Base-by-base conservation (phyloP, 2,113 vertebrate species). In the Cacatua alba region DNA sequence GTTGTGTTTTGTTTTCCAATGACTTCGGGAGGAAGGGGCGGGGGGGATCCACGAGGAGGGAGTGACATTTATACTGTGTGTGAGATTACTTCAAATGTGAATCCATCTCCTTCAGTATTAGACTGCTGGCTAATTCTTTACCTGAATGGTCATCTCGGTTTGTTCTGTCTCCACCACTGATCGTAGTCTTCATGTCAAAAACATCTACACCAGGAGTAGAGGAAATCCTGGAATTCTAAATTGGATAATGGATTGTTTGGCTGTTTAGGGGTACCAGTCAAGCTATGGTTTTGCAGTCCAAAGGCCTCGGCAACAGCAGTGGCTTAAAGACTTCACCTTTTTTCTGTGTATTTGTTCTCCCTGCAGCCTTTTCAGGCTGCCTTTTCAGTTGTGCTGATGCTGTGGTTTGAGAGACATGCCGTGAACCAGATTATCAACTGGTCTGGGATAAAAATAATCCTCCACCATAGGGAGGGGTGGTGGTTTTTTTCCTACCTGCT, bases 41-140 rank as follows among this genome's bases (percentile, higher is more conserved):
- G 35, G 35, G 35, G 24, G 17, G 28, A 19, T 18, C 16, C 69
- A 8, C 31, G 57, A 59, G 64, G 52, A 79, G 35, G 44, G 28
- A 70, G 25, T 78, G 82, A 82, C 81, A 65, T 93, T 92, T 92
- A 53, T 68, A 79, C 55, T 35, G 13, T 4, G 48, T 88, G 55
- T 76, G 72, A 82, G 70, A 65, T 0, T 2, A 72, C 53, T 91
- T 96, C 76, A 71, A 53, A 81, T 86, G 49, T 84, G 76, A 93
- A 95, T 90, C 26, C 15, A 2, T 76, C 57, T 88, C 82, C 48
- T 13, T 69, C 49, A 60, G 55, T 4, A 1, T 86, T 87, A 76
- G 57, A 20, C 41, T 82, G 67, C 43, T 95, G 80, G 26, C 23
- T 90, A 49, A 91, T 95, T 95, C 49, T 86, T 93, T 92, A 48